A percentile compares a stretch with the other conserved stretches of the same genome.
Evolutionary conservation across 2,797 vertebrate species (phyloP).

Genomic region (Pyrocephalus nanus): DNA sequence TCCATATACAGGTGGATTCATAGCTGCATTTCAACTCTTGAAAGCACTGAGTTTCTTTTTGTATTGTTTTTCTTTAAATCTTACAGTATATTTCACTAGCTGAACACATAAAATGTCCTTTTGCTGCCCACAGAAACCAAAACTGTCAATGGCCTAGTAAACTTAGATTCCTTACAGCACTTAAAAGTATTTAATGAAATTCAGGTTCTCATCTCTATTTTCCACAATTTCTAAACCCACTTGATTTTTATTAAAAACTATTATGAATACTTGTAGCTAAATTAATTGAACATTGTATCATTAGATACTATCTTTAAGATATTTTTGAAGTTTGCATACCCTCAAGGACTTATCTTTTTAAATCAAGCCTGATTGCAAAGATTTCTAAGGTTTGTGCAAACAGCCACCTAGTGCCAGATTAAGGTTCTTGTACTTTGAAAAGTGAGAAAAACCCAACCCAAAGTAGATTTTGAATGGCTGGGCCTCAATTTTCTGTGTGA

Average conservation of each 20-base stretch:
- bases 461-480: neutral
- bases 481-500: neutral
- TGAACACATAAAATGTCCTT: neutral
- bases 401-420: neutral
- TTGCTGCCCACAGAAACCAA: neutral
- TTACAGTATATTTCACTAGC: neutral
- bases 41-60: neutral
- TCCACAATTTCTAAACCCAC: neutral
- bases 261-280: neutral
- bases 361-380: neutral
- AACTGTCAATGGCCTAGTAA: neutral
- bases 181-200: neutral
- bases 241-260: neutral
- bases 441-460: accelerated
- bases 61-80: neutral
- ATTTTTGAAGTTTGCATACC: neutral
- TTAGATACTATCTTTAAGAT: neutral
- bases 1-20: neutral
- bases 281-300: neutral
- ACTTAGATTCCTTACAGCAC: neutral
- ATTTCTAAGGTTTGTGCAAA: neutral
- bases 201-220: neutral
- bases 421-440: neutral
- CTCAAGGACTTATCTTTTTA: neutral
- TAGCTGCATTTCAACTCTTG: neutral